Base-by-base conservation (phyloP, 2,888 invertebrate species). In the Drosophila testacea region DNA sequence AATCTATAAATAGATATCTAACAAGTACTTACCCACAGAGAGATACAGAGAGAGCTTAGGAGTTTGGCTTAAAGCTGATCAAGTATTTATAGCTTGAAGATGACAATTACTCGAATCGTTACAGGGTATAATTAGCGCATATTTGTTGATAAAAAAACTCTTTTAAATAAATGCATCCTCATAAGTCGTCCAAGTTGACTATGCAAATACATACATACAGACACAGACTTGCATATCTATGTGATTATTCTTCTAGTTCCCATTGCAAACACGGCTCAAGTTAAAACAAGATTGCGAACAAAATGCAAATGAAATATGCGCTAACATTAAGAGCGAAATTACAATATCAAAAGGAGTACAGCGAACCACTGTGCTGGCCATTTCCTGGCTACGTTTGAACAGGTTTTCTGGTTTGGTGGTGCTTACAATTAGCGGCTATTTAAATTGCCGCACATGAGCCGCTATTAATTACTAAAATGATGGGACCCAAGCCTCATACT, bases 391-490 rank as follows among this genome's bases (percentile, higher is more conserved):
- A 36, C 7, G 50, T 56, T 61, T 59, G 47, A 78, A 81, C 78
- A 47, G 78, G 81, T 78, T 79, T 69, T 74, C 41, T 46, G 56
- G 75, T 81, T 73, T 76, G 68, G 69, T 77, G 73, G 77, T 70
- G 77, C 80, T 68, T 76, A 80, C 80, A 80, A 81, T 81, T 81
- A 83, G 80, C 83, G 81, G 69, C 81, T 83, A 83, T 83, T 81
- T 83, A 77, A 83, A 80, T 83, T 73, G 83, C 81, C 69, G 75
- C 79, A 77, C 83, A 83, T 77, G 77, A 74, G 83, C 77, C 77
- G 77, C 80, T 83, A 81, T 81, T 81, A 81, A 81, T 81, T 80
- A 81, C 80, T 67, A 66, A 62, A 71, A 77, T 69, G 80, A 79
- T 79, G 77, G 70, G 73, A 76, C 69, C 70, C 56, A 28, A 38